Base-by-base conservation (phyloP, 2,888 invertebrate genomes). In the Lamellibrachia satsuma region DNA sequence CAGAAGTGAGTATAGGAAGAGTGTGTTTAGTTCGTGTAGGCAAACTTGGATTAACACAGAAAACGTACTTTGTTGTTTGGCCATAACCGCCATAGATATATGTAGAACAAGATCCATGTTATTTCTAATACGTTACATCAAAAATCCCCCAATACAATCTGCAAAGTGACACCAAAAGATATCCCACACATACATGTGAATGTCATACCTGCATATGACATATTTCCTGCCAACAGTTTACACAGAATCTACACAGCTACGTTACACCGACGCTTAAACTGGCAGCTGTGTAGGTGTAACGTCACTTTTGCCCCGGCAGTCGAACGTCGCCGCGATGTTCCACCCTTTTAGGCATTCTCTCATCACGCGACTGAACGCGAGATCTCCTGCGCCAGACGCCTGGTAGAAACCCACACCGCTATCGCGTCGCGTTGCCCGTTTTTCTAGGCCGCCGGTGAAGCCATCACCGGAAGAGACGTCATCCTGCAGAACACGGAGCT, bases 281-380 rank as follows among this genome's bases (percentile, higher is more conserved):
- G 75, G 15, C 22, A n/a, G 55, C 55, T 7, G 1, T 3, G 8
- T 75, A 22, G 75, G 15, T 2, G 75, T 75, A n/a, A 11, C 2
- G 75, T 75, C 3, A 0, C 15, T n/a, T 22, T 11, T 22, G 75
- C 75, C 75, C 22, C 75, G 15, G 75, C 75, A 75, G 6, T 75
- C 75, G n/a, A 75, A 75, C 75, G 6, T 15, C 22, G 75, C 75
- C 2, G n/a, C 15, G 22, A 75, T 6, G 75, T 75, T 75, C 75
- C 75, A 75, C 11, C 75, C 75, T 15, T 6, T 75, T 11, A n/a
- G 6, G 75, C 75, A 75, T 6, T 75, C 22, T n/a, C 75, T 75
- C 75, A 75, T 75, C 75, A 75, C 75, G 22, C 75, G 75, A 75
- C n/a, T 22, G 75, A 75, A 75, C 75, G 75, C 75, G 75, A 75